Conservation (phyloP, 2,888 invertebrate genomes). For the Lochmaea crataegi region DNA sequence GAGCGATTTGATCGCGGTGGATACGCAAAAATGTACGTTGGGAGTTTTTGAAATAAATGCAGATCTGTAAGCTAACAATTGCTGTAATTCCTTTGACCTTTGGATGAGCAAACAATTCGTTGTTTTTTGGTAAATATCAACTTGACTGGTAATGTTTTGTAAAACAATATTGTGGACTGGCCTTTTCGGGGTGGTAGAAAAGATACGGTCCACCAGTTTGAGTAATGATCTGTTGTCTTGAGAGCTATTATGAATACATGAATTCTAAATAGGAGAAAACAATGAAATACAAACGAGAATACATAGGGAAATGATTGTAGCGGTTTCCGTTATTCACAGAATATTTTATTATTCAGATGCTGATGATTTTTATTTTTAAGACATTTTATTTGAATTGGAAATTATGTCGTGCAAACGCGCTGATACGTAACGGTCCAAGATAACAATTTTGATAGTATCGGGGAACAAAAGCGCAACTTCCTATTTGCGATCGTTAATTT, state of each 20-base stretch:
- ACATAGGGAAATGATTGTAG: slow-evolving; percentile 9
- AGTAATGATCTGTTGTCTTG: slow-evolving; percentile 23
- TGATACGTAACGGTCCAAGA: too few species aligned
- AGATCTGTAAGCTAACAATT: too few species aligned
- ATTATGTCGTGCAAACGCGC: slow-evolving; percentile 2
- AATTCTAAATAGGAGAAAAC: slow-evolving; percentile 30
- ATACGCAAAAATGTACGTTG: too few species aligned
- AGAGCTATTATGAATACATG: slow-evolving; percentile 25
- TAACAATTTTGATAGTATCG: too few species aligned
- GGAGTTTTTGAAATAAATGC: too few species aligned
- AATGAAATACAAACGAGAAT: slow-evolving; percentile 28
- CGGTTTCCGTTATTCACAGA: slow-evolving; percentile 18
- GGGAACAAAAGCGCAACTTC: too few species aligned
- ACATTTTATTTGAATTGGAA: slow-evolving; percentile 21
- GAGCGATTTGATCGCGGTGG: too few species aligned
- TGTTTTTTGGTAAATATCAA: background rate
- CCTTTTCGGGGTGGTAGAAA: slow-evolving; percentile 6
- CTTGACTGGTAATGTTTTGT: slow-evolving; percentile 3
- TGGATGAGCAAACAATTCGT: background rate
- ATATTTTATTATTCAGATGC: slow-evolving; percentile 24
- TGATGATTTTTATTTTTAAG: background rate
- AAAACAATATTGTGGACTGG: slow-evolving; percentile 1
- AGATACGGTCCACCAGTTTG: slow-evolving; percentile 21
- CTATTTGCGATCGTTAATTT: background rate
- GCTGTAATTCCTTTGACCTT: background rate